phyloP scores from a whole-genome alignment of 92 coral and sea anemone genomes.

The Palythoa grandis region DNA sequence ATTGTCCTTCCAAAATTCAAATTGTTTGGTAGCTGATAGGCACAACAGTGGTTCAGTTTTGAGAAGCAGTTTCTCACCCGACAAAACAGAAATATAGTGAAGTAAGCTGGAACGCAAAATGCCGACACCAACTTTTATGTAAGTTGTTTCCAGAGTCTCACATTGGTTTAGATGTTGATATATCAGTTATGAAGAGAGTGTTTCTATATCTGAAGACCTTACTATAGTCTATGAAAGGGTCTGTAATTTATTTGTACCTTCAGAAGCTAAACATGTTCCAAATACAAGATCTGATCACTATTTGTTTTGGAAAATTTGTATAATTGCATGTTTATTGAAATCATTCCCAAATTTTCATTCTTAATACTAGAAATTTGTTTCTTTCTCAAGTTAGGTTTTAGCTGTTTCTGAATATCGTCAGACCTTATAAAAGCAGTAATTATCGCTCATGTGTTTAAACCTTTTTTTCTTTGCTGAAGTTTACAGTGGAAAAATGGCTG shows the following conservation, averaged over 20 bases:
- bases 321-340: neutral
- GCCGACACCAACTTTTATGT: conserved; percentile 51
- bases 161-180: neutral
- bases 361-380: neutral
- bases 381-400: neutral
- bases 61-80: conserved; percentile 3
- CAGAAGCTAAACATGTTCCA: neutral
- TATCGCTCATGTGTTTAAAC: neutral
- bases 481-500: neutral
- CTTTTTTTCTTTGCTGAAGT: neutral
- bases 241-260: neutral
- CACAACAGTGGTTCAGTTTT: neutral
- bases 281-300: neutral
- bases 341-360: neutral
- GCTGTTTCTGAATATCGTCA: neutral
- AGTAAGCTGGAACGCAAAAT: conserved; percentile 15
- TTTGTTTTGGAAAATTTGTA: neutral
- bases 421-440: neutral
- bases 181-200: neutral
- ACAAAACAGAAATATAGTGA: conserved; percentile 6
- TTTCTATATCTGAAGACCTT: neutral
- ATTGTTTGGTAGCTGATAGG: neutral
- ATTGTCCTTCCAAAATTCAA: conserved; percentile 10
- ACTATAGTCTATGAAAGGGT: neutral
- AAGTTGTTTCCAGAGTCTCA: conserved; percentile 12